These are phyloP conservation scores for Hyles vespertilio DNA, from an alignment of 1,140 invertebrate genomes.

Conservation along the genomic window DNA sequence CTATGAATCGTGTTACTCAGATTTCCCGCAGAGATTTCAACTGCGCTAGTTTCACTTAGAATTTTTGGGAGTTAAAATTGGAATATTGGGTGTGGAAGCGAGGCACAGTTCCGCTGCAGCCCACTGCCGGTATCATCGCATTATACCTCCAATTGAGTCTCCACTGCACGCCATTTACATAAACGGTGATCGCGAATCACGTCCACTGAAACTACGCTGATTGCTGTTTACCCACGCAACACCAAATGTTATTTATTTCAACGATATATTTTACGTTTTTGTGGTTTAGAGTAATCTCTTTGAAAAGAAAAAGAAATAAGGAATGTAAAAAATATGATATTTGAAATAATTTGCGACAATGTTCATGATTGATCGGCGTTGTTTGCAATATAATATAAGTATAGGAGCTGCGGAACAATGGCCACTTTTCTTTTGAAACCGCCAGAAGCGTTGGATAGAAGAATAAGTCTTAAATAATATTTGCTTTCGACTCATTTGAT, in stretches of 20 bases:
- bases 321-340: no score
- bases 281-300: not conserved
- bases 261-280: not conserved
- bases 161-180: slow-evolving; percentile 40
- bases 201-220: slow-evolving; percentile 31
- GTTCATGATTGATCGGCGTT: no score
- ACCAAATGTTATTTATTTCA: not conserved
- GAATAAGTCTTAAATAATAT: no score
- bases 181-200: slow-evolving; percentile 33
- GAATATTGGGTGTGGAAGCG: no score
- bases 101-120: not conserved
- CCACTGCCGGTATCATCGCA: slow-evolving; percentile 36
- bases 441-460: no score
- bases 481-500: no score
- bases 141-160: slow-evolving; percentile 38
- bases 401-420: not conserved
- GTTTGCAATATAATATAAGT: not conserved
- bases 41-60: no score
- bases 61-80: no score
- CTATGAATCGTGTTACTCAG: no score
- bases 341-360: no score
- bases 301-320: not conserved
- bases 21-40: no score
- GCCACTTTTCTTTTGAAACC: no score
- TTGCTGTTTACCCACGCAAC: slow-evolving; percentile 18